Conservation (phyloP, 92 coral and sea anemone species). For the Epizoanthus illoricatus region DNA sequence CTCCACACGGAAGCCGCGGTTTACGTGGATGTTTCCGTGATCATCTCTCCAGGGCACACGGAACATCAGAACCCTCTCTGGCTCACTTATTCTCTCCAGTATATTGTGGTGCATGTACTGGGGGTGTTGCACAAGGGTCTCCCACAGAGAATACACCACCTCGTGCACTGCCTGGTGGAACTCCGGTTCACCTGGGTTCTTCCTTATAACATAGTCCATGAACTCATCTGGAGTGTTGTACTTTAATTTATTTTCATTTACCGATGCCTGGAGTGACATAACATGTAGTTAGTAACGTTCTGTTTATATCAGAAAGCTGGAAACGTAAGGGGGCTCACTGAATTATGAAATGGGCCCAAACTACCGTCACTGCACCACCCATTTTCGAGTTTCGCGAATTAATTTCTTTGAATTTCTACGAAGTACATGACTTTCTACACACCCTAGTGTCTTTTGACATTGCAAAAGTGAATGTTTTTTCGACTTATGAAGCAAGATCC, state of each 20-base stretch:
- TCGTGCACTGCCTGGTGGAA: slow-evolving; percentile 93
- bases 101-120: slow-evolving; percentile 59
- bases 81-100: slow-evolving; percentile 83
- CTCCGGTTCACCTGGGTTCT: slow-evolving; percentile 77
- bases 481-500: too few relatives aligned
- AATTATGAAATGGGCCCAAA: too few relatives aligned
- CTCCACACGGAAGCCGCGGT: slow-evolving; percentile 84
- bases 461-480: too few relatives aligned
- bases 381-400: too few relatives aligned
- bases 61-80: slow-evolving; percentile 87
- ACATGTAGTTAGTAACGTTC: too few relatives aligned
- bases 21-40: slow-evolving; percentile 68
- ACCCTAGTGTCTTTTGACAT: too few relatives aligned
- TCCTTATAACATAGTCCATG: slow-evolving; percentile 49
- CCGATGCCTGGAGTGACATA: slow-evolving; percentile 13
- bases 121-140: slow-evolving; percentile 59
- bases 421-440: too few relatives aligned
- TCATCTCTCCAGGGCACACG: slow-evolving; percentile 91
- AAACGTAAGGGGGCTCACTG: too few relatives aligned
- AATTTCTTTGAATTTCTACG: too few relatives aligned
- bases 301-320: too few relatives aligned
- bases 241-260: slow-evolving; percentile 24
- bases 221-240: slow-evolving; percentile 67
- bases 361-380: too few relatives aligned
- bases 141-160: slow-evolving; percentile 75